These are phyloP conservation scores for Pogonophryne albipinna DNA, from an alignment of 2,797 vertebrate genomes.

Conservation along the genomic window DNA sequence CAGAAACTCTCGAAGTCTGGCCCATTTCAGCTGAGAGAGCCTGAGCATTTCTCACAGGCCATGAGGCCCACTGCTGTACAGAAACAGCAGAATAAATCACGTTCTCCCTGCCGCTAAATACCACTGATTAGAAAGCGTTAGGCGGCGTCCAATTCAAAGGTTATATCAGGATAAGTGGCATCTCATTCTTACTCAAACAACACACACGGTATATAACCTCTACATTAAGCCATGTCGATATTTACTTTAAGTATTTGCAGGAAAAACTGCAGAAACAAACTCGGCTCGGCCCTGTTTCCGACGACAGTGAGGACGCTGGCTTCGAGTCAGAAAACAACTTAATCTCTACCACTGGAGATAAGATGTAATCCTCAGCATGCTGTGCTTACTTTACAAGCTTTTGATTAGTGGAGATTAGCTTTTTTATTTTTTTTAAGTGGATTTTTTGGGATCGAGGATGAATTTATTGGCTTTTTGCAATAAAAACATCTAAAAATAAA, in stretches of 20 bases:
- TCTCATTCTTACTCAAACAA: background rate
- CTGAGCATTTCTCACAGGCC: conserved; percentile 55
- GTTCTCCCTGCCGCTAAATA: conserved; percentile 25
- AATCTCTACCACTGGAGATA: conserved; percentile 6
- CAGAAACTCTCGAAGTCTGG: conserved; percentile 65
- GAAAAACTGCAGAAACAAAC: conserved; percentile 30
- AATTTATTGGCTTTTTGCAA: background rate
- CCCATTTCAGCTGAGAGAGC: conserved; percentile 52
- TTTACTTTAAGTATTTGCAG: conserved; percentile 23
- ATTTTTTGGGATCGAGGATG: too few species aligned
- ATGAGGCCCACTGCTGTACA: conserved; percentile 59
- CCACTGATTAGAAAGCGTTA: conserved; percentile 34
- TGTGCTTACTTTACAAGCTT: conserved; percentile 5
- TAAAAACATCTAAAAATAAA: background rate
- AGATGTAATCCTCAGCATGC: background rate
- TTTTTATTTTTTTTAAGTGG: too few species aligned
- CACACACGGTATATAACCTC: conserved; percentile 14
- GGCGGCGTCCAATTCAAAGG: conserved; percentile 39
- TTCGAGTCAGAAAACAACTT: conserved; percentile 26
- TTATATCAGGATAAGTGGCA: conserved; percentile 53
- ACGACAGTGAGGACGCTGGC: conserved; percentile 13
- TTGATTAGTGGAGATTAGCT: background rate
- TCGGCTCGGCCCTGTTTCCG: conserved; percentile 27
- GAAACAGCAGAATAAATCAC: conserved; percentile 39
- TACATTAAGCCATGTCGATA: conserved; percentile 21